Base-by-base conservation (phyloP, 2,888 invertebrate species). In the Chesias legatella region DNA sequence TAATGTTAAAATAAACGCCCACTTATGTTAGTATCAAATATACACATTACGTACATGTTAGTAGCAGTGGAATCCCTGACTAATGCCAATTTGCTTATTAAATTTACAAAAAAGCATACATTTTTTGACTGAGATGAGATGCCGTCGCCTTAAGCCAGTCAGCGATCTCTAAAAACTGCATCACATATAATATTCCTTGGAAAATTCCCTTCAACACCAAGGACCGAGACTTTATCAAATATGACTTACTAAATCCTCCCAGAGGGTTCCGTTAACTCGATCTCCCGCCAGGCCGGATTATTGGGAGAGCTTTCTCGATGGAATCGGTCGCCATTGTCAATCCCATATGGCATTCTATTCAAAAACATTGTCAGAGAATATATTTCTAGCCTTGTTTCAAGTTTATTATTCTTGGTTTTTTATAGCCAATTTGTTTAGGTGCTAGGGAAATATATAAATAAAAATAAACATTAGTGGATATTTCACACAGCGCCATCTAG, bases 261-360 rank as follows among this genome's bases (percentile, higher is more conserved):
- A 49, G 60, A 55, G 57, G 64, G 72, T 64, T 66, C 58, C 60
- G 57, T 60, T 62, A 62, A 62, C 60, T 60, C 65, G 68, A 74
- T 68, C 72, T 70, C 69, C 55, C 45, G 53, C 56, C 45, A 68
- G 57, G 71, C 53, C 46, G 76, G 80, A 80, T 81, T 81, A 81
- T 72, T 65, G 74, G 69, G 60, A 69, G 69, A 58, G 51, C 56
- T 58, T 63, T 58, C 51, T 44, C 52, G 40, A 55, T 48, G 53
- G 58, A 58, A 63, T 60, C 54, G 13, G 25, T 68, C 67, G 62
- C 73, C 72, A 73, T 73, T 72, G 75, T 70, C 68, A 45, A 41
- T 36, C 22, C 40, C 63, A 63, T 66, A 45, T 68, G 67, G 55
- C 72, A 69, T 68, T 70, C 70, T 73, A 71, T 66, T 71, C 60